phyloP scores from a whole-genome alignment of 2,888 invertebrate species.

The Stenichneumon culpator region DNA sequence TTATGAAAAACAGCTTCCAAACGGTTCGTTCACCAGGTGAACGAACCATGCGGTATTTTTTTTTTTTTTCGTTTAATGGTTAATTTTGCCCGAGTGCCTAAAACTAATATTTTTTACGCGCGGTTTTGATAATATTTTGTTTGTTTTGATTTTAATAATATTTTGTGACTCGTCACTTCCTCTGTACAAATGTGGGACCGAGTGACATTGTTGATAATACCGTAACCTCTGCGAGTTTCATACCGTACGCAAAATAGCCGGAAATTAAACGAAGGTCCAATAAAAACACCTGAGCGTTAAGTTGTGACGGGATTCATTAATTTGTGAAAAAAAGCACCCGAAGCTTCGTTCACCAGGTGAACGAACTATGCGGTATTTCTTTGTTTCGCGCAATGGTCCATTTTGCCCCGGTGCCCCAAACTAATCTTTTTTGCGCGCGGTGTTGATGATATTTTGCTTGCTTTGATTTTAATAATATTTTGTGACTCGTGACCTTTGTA shows the following conservation, averaged over 20 bases:
- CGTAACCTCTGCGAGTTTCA: not conserved
- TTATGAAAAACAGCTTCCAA: slow-evolving; percentile 8
- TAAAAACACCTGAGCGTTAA: not conserved
- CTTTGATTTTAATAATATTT: too few relatives aligned
- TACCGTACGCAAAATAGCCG: slow-evolving; percentile 19
- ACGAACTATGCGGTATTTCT: too few relatives aligned
- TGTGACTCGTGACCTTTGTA: slow-evolving; percentile 21
- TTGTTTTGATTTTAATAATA: too few relatives aligned
- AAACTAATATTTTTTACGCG: too few relatives aligned
- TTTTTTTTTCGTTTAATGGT: too few relatives aligned
- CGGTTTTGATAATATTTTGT: too few relatives aligned
- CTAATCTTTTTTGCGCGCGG: too few relatives aligned
- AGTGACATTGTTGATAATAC: slow-evolving; percentile 11
- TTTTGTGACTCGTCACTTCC: slow-evolving; percentile 31
- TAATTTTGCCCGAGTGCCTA: too few relatives aligned
- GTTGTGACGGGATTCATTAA: slow-evolving; percentile 11
- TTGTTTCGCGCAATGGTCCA: too few relatives aligned
- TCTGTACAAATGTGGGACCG: not conserved
- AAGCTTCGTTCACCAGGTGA: not conserved
- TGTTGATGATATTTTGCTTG: too few relatives aligned
- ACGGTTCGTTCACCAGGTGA: not conserved
- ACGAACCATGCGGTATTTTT: too few relatives aligned
- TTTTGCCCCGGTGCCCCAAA: too few relatives aligned
- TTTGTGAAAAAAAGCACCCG: not conserved
- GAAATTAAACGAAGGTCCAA: slow-evolving; percentile 31